Percentiles rank a stretch among this genome's conserved stretches.
Conservation (phyloP, 1,140 invertebrate genomes). For the Bombyx mandarina region DNA sequence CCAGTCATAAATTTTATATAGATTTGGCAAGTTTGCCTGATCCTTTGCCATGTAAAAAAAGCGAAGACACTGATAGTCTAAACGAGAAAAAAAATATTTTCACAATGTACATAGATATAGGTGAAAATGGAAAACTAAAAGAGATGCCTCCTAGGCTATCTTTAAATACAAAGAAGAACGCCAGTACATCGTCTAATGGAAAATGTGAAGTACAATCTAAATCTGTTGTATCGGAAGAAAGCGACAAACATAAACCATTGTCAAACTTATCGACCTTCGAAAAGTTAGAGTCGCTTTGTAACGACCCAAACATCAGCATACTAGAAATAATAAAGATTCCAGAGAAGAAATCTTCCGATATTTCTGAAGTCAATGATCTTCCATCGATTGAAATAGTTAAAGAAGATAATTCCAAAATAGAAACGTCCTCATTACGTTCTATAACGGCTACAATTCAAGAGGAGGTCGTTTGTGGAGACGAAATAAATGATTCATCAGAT, state of each 20-base stretch:
- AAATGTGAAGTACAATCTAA: too few relatives aligned
- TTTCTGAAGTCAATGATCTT: conserved; percentile 15
- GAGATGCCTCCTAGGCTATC: conserved; percentile 48
- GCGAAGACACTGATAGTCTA: conserved; percentile 1
- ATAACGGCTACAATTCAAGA: background rate
- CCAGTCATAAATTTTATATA: conserved; percentile 52
- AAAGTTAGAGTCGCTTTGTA: conserved; percentile 49
- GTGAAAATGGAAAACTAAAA: conserved; percentile 42
- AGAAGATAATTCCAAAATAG: background rate
- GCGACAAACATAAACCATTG: conserved; percentile 6
- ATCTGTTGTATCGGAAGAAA: conserved; percentile 13
- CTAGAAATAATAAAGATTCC: conserved; percentile 45
- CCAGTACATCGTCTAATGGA: too few relatives aligned
- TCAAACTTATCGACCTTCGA: conserved; percentile 29
- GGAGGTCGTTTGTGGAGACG: conserved; percentile 19
- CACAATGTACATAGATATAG: conserved; percentile 61
- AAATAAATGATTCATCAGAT: conserved; percentile 21
- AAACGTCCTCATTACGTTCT: background rate
- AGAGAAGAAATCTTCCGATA: conserved; percentile 8
- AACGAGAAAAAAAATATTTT: conserved; percentile 57
- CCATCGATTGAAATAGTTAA: background rate
- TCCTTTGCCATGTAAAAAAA: conserved; percentile 25
- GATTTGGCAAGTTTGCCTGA: conserved; percentile 48
- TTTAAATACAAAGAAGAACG: conserved; percentile 16
- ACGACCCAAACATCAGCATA: conserved; percentile 47